Evolutionary conservation across 1,140 invertebrate species (phyloP), one percentile per base, ranked within the genome.

Genomic region (Ceratosolen fusciceps): DNA sequence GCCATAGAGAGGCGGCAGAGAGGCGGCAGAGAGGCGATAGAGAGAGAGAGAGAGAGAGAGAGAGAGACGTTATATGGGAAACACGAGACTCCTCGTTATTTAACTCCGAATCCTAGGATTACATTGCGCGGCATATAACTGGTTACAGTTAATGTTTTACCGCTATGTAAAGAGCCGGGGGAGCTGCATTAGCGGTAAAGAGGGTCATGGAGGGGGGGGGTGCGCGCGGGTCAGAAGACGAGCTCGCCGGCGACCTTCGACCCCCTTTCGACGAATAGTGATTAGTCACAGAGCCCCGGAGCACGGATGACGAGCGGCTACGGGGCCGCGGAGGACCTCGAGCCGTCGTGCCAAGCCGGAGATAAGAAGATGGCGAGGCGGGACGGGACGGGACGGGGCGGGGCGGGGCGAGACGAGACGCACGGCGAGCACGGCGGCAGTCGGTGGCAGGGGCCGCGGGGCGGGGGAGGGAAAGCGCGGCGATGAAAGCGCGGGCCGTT

Each of bases 401-500:
- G n/a, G n/a, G n/a, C n/a, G n/a, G n/a, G n/a, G n/a, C n/a, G n/a
- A n/a, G n/a, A n/a, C n/a, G n/a, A n/a, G n/a, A n/a, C n/a, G n/a
- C n/a, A n/a, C n/a, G n/a, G n/a, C n/a, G n/a, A n/a, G n/a, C n/a
- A n/a, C n/a, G n/a, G n/a, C n/a, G n/a, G n/a, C n/a, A n/a, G n/a
- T n/a, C n/a, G n/a, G n/a, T n/a, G n/a, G n/a, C n/a, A n/a, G n/a
- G n/a, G n/a, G n/a, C n/a, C n/a, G n/a, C n/a, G n/a, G n/a, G n/a
- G n/a, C n/a, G n/a, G n/a, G n/a, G n/a, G n/a, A n/a, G n/a, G n/a
- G n/a, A n/a, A 77, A 47, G 75, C 47, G n/a, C 29, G 37, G 62
- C 65, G 75, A 58, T 78, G 68, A 78, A 78, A 78, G 76, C 67
- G 8, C 24, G 75, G 29, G 34, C 76, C 76, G 76, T 78, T 78